Evolutionary conservation across 1,140 invertebrate genomes (phyloP).

Genomic region (Diachasma alloeum): DNA sequence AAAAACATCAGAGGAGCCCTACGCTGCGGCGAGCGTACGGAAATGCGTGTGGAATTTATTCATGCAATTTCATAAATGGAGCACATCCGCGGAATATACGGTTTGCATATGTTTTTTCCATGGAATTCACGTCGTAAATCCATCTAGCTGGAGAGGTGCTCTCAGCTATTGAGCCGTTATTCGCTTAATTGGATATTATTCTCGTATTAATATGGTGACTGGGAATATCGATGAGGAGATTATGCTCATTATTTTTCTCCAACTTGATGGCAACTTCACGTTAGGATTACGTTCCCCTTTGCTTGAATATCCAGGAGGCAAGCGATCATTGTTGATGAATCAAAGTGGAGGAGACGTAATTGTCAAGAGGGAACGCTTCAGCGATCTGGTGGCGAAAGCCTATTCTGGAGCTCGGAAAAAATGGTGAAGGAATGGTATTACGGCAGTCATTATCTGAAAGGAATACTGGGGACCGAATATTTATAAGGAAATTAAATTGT

Average conservation of each 20-base stretch:
- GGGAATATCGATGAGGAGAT: background rate
- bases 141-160: background rate
- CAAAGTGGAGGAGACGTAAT: too few relatives aligned
- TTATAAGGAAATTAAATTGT: too few relatives aligned
- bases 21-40: background rate
- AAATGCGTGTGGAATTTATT: conserved; percentile 45
- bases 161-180: background rate
- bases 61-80: conserved; percentile 59
- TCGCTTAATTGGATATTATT: background rate
- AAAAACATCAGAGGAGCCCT: conserved; percentile 22
- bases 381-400: too few relatives aligned
- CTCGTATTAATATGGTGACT: background rate
- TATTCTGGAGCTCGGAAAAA: too few relatives aligned
- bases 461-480: too few relatives aligned
- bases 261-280: background rate
- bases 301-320: too few relatives aligned
- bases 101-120: background rate
- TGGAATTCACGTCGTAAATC: background rate
- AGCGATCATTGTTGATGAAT: too few relatives aligned
- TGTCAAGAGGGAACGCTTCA: too few relatives aligned
- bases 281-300: too few relatives aligned
- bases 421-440: too few relatives aligned
- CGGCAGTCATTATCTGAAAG: too few relatives aligned
- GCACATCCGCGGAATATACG: conserved; percentile 32
- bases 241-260: background rate